Percentiles rank a stretch among this genome's conserved stretches.
These are phyloP conservation scores for Rattus norvegicus DNA, from an alignment of 2,113 vertebrate species.

Conservation along the genomic window GRCr8 NC_086021.1:176198501-176199000, in stretches of 20 bases:
- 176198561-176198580: not conserved
- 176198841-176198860: not conserved
- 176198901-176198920: not conserved
- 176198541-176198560: not conserved
- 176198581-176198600: no score
- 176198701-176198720: constrained; percentile 69
- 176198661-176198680: constrained; percentile 86
- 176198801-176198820: constrained; percentile 91
- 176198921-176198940: not conserved
- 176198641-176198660: not conserved
- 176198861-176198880: not conserved
- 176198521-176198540: not conserved
- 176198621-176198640: not conserved
- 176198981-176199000: not conserved
- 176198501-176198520: not conserved
- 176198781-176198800: constrained; percentile 90
- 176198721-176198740: constrained; percentile 90
- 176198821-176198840: constrained; percentile 19
- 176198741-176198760: constrained; percentile 90
- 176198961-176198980: not conserved
- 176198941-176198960: not conserved
- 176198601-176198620: not conserved
- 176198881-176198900: constrained; percentile 37
- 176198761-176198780: constrained; percentile 95
- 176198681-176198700: constrained; percentile 84